A percentile compares a stretch with the other conserved stretches of the same genome.
Conservation (phyloP, 2,797 vertebrate genomes). For the Perdix hodgsoniae region DNA sequence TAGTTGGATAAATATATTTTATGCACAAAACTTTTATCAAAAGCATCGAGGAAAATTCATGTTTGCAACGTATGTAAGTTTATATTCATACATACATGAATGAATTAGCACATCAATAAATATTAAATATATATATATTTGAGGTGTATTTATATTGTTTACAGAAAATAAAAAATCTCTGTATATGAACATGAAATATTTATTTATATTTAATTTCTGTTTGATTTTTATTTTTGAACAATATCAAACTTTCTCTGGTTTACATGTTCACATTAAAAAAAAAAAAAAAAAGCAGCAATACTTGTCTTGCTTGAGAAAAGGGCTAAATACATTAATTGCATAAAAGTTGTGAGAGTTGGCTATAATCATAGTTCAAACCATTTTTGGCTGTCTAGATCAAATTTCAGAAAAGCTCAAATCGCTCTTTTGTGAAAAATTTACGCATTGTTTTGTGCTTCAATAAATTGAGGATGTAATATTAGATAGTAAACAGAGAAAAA, state of each 20-base stretch:
- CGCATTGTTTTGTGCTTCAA: not conserved
- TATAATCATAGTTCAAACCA: not conserved
- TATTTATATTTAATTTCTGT: not conserved
- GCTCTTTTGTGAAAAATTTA: not conserved
- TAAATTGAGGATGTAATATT: not conserved
- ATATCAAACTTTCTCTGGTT: not conserved
- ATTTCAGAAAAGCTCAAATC: not conserved
- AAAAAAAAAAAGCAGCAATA: not conserved
- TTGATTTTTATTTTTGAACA: rapidly evolving
- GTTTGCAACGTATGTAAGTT: not conserved
- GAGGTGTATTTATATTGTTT: not conserved
- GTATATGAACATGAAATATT: not conserved
- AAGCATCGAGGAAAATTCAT: not conserved
- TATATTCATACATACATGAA: not conserved
- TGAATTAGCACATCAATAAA: not conserved
- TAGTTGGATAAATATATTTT: not conserved
- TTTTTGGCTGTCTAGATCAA: not conserved
- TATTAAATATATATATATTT: not conserved
- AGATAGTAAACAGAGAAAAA: not conserved
- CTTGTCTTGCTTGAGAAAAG: not conserved
- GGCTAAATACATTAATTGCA: not conserved
- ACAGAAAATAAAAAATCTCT: not conserved
- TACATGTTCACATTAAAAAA: not conserved
- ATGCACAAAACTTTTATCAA: not conserved
- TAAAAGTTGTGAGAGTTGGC: not conserved